Conservation (phyloP, 2,113 vertebrate genomes). For the Phaethon lepturus region DNA sequence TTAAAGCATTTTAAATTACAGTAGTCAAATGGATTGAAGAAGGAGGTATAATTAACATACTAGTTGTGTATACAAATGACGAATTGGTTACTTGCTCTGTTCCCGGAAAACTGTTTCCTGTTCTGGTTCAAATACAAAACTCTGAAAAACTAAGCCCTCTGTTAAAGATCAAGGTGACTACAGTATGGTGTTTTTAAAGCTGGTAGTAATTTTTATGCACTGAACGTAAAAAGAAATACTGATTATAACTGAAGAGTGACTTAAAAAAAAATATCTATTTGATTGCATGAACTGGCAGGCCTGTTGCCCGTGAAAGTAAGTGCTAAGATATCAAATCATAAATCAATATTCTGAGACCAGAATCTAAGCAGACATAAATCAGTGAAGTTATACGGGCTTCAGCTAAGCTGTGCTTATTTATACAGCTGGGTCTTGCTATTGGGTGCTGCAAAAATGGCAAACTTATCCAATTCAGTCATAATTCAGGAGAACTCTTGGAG, state of each 20-base stretch:
- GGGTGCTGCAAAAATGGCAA: background rate
- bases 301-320: background rate
- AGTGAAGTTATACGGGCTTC: background rate
- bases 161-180: background rate
- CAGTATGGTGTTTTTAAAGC: background rate
- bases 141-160: background rate
- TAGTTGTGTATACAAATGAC: background rate
- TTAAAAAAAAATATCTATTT: background rate
- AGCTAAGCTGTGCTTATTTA: slow-evolving; percentile 11
- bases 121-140: background rate
- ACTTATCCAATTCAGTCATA: background rate
- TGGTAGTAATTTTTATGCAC: background rate
- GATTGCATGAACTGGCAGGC: background rate
- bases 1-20: background rate
- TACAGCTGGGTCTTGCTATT: background rate
- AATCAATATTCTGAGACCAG: background rate
- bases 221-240: background rate
- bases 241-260: background rate
- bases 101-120: background rate
- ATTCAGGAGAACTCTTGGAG: background rate
- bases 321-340: background rate
- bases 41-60: background rate
- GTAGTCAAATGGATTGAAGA: background rate
- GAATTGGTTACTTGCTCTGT: background rate
- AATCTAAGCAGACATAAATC: background rate